A percentile compares a stretch with the other conserved stretches of the same genome.
Evolutionary conservation across 2,888 invertebrate genomes (phyloP).

Genomic region (Cryptosula pallasiana): DNA sequence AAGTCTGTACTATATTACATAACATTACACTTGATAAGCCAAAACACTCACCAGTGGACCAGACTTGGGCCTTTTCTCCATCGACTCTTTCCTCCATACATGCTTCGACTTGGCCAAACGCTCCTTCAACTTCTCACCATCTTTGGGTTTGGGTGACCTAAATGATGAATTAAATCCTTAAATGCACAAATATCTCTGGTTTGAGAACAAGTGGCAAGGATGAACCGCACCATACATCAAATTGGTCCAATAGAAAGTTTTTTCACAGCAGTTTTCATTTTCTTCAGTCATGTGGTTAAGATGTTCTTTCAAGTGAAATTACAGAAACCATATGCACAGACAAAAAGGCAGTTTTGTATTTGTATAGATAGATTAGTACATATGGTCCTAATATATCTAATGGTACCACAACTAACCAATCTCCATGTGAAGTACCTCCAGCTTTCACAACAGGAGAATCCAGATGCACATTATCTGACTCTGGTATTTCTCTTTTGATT

Average conservation of each 20-base stretch:
- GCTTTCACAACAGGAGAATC: background rate
- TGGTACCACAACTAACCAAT: background rate
- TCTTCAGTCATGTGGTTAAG: background rate
- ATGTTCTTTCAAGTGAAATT: background rate
- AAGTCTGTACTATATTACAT: no score
- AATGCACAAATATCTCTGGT: background rate
- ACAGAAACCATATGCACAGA: background rate
- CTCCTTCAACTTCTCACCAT: conserved; percentile 20
- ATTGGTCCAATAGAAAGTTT: background rate
- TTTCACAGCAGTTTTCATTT: no score
- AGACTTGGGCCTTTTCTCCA: conserved; percentile 4
- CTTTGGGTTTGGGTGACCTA: conserved; percentile 17
- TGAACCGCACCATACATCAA: background rate
- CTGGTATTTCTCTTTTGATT: background rate
- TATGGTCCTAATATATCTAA: background rate
- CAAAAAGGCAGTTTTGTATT: background rate
- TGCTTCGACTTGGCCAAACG: background rate
- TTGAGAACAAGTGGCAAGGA: background rate
- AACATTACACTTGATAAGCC: no score
- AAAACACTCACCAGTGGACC: conserved; percentile 11
- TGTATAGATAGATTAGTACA: background rate
- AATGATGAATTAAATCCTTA: no score
- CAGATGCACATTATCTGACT: background rate
- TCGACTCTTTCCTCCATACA: conserved; percentile 20
- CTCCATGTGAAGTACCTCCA: background rate